Conservation (phyloP, 2,888 invertebrate species). For the Ectropis crepuscularia region DNA sequence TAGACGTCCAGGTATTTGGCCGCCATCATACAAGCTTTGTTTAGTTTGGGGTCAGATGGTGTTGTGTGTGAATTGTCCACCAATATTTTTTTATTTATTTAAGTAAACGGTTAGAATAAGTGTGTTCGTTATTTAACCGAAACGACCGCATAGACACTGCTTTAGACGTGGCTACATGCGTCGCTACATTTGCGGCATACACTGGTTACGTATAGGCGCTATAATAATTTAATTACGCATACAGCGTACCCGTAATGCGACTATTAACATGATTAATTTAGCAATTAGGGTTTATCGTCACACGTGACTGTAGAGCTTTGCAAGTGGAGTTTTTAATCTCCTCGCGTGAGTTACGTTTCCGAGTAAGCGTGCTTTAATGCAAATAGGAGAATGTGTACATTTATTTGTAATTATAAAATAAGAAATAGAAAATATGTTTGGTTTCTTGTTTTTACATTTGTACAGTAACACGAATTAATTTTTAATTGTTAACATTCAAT, state of each 20-base stretch:
- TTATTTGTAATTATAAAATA: not conserved
- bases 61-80: too few species aligned
- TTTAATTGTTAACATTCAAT: too few species aligned
- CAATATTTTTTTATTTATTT: too few species aligned
- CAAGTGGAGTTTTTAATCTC: slow-evolving; percentile 39
- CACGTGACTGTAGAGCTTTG: slow-evolving; percentile 28
- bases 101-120: too few species aligned
- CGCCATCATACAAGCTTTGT: too few species aligned
- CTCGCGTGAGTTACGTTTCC: slow-evolving; percentile 30
- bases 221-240: slow-evolving; percentile 38
- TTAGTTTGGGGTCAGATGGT: too few species aligned
- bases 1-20: too few species aligned
- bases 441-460: too few species aligned
- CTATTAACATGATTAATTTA: slow-evolving; percentile 38
- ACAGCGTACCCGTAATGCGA: slow-evolving; percentile 35
- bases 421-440: too few species aligned
- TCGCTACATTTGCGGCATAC: slow-evolving; percentile 10
- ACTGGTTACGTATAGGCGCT: slow-evolving; percentile 24
- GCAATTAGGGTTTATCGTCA: slow-evolving; percentile 39
- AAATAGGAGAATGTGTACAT: slow-evolving; percentile 4
- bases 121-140: too few species aligned
- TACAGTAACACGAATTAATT: too few species aligned
- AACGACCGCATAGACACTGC: too few species aligned
- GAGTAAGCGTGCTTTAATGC: slow-evolving; percentile 21
- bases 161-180: not conserved